Conservation (phyloP, 1,140 invertebrate genomes). For the Gonioctena quinquepunctata region DNA sequence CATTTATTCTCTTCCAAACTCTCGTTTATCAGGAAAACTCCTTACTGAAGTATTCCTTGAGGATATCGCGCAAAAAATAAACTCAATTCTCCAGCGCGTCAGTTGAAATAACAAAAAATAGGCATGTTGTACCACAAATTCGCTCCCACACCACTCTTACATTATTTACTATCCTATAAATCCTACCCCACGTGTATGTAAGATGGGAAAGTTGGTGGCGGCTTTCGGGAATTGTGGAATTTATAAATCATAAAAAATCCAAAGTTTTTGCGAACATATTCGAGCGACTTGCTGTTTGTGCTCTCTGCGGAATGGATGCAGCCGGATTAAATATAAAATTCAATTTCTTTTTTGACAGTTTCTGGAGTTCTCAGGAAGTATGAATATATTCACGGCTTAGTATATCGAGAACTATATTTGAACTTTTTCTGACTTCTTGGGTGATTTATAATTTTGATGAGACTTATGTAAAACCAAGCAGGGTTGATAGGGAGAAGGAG, state of each 20-base stretch:
- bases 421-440: neutral
- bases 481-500: no score
- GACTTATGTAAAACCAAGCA: no score
- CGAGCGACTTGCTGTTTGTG: neutral
- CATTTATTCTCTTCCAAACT: neutral
- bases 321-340: constrained; percentile 33
- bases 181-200: constrained; percentile 37
- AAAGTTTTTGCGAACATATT: constrained; percentile 27
- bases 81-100: neutral
- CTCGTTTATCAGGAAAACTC: neutral
- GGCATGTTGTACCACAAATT: constrained; percentile 8
- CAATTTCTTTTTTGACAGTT: constrained; percentile 29
- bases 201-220: constrained; percentile 34
- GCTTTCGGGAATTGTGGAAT: constrained; percentile 32
- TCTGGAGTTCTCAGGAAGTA: constrained; percentile 21
- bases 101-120: neutral
- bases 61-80: neutral
- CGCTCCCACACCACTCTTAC: constrained; percentile 20
- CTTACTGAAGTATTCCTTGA: neutral
- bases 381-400: constrained; percentile 14
- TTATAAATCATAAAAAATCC: constrained; percentile 37
- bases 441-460: no score
- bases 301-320: constrained; percentile 22
- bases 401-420: constrained; percentile 11
- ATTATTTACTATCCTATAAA: constrained; percentile 41